A percentile compares a stretch with the other conserved stretches of the same genome.
These are phyloP conservation scores for Clarias gariepinus DNA, from an alignment of 2,113 vertebrate species.

Conservation along the genomic window DNA sequence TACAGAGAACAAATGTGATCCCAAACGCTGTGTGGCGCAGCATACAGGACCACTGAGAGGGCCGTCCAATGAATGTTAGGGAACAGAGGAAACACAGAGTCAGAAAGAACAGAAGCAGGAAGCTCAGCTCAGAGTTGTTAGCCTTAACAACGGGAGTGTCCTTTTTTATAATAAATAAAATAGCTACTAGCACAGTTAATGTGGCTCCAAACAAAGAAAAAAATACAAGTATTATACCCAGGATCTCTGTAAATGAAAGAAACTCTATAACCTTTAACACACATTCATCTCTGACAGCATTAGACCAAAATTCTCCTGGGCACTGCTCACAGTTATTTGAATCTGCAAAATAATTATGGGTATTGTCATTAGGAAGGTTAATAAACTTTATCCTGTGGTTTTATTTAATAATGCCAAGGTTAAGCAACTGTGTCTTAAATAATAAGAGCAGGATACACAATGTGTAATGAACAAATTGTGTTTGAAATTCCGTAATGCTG, in stretches of 20 bases:
- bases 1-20: background rate
- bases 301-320: conserved; percentile 70
- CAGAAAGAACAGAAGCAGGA: conserved; percentile 61
- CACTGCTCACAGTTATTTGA: conserved; percentile 70
- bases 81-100: background rate
- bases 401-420: conserved; percentile 31
- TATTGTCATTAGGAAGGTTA: background rate
- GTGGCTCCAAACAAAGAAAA: conserved; percentile 64
- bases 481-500: conserved; percentile 31
- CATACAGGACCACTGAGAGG: conserved; percentile 71
- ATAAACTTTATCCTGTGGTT: background rate
- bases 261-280: conserved; percentile 43
- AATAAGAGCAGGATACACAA: conserved; percentile 58
- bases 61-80: conserved; percentile 55
- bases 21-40: background rate
- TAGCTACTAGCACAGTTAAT: conserved; percentile 57
- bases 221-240: conserved; percentile 63
- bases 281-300: conserved; percentile 65
- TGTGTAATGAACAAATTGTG: conserved; percentile 40
- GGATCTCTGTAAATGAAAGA: too few species aligned
- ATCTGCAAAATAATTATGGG: conserved; percentile 65
- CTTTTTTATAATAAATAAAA: conserved; percentile 63
- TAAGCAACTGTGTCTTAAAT: conserved; percentile 47
- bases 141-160: conserved; percentile 67
- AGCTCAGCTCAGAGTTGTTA: conserved; percentile 70